A percentile compares a stretch with the other conserved stretches of the same genome.
These are phyloP conservation scores for Chelonoidis abingdonii DNA, from an alignment of 2,113 vertebrate genomes.

Conservation along the genomic window DNA sequence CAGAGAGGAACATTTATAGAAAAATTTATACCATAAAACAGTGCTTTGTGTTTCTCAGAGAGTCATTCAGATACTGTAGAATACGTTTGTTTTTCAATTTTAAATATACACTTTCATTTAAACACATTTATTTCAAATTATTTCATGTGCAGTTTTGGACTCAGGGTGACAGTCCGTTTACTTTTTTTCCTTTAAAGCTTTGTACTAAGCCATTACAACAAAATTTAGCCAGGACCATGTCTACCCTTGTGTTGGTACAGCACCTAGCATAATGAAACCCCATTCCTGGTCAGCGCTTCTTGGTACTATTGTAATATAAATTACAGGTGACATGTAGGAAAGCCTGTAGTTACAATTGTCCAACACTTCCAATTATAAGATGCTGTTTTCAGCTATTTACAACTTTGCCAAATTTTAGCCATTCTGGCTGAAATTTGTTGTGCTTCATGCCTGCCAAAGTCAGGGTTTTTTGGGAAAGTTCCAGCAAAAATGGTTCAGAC, in stretches of 20 bases:
- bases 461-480: too few species aligned
- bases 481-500: too few species aligned
- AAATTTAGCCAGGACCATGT: not conserved
- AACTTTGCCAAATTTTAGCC: too few species aligned
- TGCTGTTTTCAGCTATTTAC: too few species aligned
- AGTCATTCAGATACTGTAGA: not conserved
- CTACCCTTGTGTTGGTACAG: not conserved
- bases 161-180: not conserved
- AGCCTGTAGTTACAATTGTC: too few species aligned
- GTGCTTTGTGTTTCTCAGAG: conserved; percentile 4
- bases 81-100: not conserved
- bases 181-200: conserved; percentile 30
- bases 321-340: not conserved
- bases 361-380: too few species aligned
- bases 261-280: not conserved
- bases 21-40: not conserved
- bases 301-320: not conserved
- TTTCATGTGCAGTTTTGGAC: conserved; percentile 50
- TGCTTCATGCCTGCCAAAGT: too few species aligned
- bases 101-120: not conserved
- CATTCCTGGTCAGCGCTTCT: not conserved
- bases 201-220: not conserved
- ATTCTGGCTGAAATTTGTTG: too few species aligned
- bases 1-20: conserved; percentile 12
- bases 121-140: not conserved